Evolutionary conservation across 2,888 invertebrate genomes (phyloP).

Genomic region (Sphaerophoria taeniata): DNA sequence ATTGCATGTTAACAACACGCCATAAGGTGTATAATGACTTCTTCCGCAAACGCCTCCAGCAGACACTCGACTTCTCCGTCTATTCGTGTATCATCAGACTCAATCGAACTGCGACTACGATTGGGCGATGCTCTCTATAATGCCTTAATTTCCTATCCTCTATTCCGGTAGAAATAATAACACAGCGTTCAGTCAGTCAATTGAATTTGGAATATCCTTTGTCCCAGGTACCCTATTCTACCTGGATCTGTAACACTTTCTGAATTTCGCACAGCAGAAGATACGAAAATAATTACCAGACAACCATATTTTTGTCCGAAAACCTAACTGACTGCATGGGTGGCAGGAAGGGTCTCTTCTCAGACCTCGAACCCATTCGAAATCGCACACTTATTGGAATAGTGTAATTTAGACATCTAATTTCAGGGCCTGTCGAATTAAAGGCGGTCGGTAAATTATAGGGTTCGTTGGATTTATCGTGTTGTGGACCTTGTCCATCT

Average conservation of each 20-base stretch:
- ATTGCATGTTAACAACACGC: conserved; percentile 44
- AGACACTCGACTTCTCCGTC: conserved; percentile 43
- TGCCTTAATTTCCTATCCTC: conserved; percentile 25
- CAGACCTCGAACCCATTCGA: neutral
- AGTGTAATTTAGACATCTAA: conserved; percentile 20
- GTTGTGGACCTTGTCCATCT: conserved; percentile 17
- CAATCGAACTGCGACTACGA: neutral
- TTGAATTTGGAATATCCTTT: neutral
- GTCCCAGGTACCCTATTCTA: conserved; percentile 6
- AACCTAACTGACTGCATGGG: conserved; percentile 1
- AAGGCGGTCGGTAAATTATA: conserved; percentile 21
- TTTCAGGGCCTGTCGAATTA: neutral
- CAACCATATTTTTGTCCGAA: conserved; percentile 6
- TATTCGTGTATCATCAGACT: neutral
- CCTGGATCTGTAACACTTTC: conserved; percentile 28
- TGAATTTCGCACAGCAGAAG: conserved; percentile 27
- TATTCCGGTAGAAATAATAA: conserved; percentile 11
- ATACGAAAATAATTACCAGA: conserved; percentile 19
- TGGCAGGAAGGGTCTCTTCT: conserved; percentile 1
- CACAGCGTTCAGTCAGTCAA: conserved; percentile 5
- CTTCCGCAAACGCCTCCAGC: conserved; percentile 66
- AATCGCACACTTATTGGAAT: conserved; percentile 23
- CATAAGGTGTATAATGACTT: conserved; percentile 48
- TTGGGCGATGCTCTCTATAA: neutral
- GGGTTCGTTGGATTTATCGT: conserved; percentile 18